Conservation (phyloP, 2,113 vertebrate species). For the Capricornis sumatraensis region DNA sequence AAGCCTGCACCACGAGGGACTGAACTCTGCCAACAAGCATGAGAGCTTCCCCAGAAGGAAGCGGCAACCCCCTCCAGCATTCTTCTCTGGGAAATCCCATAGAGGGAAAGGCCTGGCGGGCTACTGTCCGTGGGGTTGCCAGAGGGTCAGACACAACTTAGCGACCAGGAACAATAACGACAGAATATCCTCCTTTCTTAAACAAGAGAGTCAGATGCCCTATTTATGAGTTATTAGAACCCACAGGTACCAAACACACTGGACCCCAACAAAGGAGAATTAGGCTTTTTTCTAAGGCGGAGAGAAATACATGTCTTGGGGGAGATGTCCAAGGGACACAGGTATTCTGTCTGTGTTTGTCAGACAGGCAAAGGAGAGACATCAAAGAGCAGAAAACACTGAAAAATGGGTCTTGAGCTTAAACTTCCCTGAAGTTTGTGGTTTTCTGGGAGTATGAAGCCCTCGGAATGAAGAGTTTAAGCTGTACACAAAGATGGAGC, state of each 20-base stretch:
- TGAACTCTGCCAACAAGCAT: background rate
- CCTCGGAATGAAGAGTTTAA: slow-evolving; percentile 26
- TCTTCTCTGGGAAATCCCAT: background rate
- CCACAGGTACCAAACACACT: background rate
- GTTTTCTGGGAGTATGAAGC: slow-evolving; percentile 32
- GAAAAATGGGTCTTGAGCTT: slow-evolving; percentile 10
- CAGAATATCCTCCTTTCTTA: background rate
- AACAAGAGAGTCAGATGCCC: background rate
- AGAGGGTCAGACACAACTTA: background rate
- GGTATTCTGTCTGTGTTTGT: slow-evolving; percentile 21
- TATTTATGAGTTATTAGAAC: slow-evolving; percentile 39
- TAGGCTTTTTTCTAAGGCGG: background rate
- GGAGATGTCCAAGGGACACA: background rate
- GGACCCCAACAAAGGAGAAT: background rate
- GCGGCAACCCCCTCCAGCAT: background rate
- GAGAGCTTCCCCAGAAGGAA: background rate
- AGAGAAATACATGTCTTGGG: background rate
- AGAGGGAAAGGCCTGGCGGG: background rate
- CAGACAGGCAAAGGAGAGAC: slow-evolving; percentile 7
- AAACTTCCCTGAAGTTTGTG: background rate
- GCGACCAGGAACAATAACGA: background rate
- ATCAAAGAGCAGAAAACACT: slow-evolving; percentile 10
- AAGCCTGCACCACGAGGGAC: background rate
- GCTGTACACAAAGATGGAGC: slow-evolving; percentile 18
- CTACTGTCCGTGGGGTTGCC: background rate